Evolutionary conservation across 2,113 vertebrate species (phyloP).

Genomic region (Indicator indicator): DNA sequence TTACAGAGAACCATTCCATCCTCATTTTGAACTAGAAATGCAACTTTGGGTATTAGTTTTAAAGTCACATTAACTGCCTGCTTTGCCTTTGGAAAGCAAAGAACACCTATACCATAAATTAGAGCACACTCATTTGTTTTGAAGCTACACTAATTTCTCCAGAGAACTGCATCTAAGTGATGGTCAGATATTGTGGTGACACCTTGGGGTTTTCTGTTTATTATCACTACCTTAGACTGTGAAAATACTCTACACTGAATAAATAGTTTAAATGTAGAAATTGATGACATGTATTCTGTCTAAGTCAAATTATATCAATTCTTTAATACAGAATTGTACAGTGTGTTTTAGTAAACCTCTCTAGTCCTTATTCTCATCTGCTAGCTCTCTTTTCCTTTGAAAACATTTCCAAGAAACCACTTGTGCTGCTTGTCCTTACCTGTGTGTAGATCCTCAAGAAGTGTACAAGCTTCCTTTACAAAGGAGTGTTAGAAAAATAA

Average conservation of each 20-base stretch:
- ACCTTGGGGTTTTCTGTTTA: neutral
- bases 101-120: neutral
- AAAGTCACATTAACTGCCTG: neutral
- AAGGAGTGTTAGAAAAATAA: neutral
- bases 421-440: neutral
- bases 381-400: neutral
- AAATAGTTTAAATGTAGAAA: neutral
- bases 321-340: neutral
- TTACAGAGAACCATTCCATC: neutral
- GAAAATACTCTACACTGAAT: neutral
- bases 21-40: neutral
- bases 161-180: neutral
- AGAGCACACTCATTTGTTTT: neutral
- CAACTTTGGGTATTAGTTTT: neutral
- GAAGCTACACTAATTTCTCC: neutral
- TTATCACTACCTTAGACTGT: neutral
- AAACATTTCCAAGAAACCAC: neutral
- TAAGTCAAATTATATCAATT: neutral
- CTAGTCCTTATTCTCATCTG: neutral
- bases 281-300: neutral
- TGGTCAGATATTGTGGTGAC: neutral
- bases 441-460: fast-evolving
- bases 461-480: neutral
- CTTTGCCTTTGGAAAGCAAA: neutral
- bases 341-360: neutral